Evolutionary conservation across 2,888 invertebrate species (phyloP), one percentile per base, ranked within the genome.

Genomic region (Noctua janthina): DNA sequence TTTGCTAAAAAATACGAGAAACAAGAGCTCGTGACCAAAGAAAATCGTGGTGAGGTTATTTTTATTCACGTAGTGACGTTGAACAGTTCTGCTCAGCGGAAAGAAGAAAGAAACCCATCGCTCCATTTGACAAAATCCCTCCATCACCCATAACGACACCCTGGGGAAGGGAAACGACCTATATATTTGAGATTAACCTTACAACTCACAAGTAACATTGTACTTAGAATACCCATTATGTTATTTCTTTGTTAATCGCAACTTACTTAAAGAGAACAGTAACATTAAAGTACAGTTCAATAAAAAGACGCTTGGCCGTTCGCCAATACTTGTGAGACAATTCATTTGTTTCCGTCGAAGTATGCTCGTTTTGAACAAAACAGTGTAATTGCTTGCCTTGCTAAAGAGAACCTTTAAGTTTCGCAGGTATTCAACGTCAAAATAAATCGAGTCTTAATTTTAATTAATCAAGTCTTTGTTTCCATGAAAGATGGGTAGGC

Each of bases 221-320:
- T 75, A 59, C 59, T 59, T 75, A 43, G 29, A 69, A 39, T 68
- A 77, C 54, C 35, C n/a, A 49, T 64, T 77, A 64, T 20, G 69
- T 78, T 69, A 70, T 74, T 70, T 70, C 20, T 79, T 66, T 64
- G 51, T 59, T 66, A 59, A 59, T 83, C 43, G 56, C 56, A n/a
- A 68, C 17, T 54, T 29, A 77, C 59, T 54, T 67, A 77, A 35
- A 46, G 20, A 20, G 46, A 59, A 79, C 64, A 59, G 17, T 72
- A 74, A 43, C 46, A 35, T 73, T 69, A 35, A 68, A 59, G 29
- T 68, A 72, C 51, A 69, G 90, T 88, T 85, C 90, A 89, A 90
- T 88, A 86, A 91, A 91, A 93, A 92, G 91, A 90, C 91, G 84
- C 88, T 91, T 94, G 94, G 94, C 93, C 77, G 84, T 82, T 85